Evolutionary conservation across 2,888 invertebrate genomes (phyloP).

Genomic region (Troides oblongomaculatus): DNA sequence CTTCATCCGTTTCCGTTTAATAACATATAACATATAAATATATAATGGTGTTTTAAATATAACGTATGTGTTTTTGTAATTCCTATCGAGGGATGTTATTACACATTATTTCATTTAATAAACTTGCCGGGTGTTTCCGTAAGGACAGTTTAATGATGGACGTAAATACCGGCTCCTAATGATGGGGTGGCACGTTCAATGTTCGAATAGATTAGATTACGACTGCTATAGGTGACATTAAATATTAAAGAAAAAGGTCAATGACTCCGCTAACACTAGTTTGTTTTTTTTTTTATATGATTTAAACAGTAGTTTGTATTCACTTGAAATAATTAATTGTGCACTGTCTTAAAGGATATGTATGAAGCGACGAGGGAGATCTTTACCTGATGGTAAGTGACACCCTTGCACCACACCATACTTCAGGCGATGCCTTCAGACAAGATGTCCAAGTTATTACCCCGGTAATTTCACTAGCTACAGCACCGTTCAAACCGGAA

Average conservation of each 20-base stretch:
- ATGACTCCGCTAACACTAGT: background rate
- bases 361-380: no score
- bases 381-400: no score
- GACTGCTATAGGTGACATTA: conserved; percentile 10
- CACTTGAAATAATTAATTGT: no score
- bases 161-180: conserved; percentile 14
- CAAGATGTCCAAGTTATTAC: no score
- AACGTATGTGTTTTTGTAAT: conserved; percentile 8
- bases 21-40: background rate
- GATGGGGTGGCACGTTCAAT: conserved; percentile 7
- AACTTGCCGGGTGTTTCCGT: conserved; percentile 21
- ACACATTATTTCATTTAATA: conserved; percentile 14
- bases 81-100: conserved; percentile 8
- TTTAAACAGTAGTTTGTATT: no score
- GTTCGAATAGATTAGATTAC: conserved; percentile 16
- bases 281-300: background rate
- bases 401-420: no score
- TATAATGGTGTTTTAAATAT: conserved; percentile 24
- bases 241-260: conserved; percentile 3
- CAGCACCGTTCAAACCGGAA: no score
- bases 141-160: conserved; percentile 26
- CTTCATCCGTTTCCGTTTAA: no score
- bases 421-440: no score
- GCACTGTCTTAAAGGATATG: no score
- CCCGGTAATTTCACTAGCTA: no score